A percentile compares a stretch with the other conserved stretches of the same genome.
These are phyloP conservation scores for Sebastes steindachneri DNA, from an alignment of 2,797 vertebrate species.

Conservation along the genomic window DNA sequence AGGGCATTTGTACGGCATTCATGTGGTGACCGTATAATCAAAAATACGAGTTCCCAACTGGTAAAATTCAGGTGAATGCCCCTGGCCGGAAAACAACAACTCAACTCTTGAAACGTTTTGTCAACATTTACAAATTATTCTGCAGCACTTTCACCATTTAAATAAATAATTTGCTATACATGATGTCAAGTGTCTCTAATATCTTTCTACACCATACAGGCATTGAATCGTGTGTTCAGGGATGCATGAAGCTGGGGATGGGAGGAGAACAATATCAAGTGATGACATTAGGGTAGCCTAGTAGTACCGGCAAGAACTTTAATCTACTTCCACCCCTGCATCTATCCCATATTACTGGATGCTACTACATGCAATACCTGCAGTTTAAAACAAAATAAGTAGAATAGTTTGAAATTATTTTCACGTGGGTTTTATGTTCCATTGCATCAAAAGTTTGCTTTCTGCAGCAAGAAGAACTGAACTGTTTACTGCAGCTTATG, in stretches of 20 bases:
- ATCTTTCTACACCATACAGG: neutral
- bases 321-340: neutral
- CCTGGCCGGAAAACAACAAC: neutral
- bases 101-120: neutral
- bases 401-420: neutral
- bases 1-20: too few relatives aligned
- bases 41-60: too few relatives aligned
- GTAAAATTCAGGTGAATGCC: neutral
- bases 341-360: neutral
- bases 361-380: neutral
- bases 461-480: neutral
- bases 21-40: too few relatives aligned
- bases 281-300: neutral
- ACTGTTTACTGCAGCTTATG: neutral
- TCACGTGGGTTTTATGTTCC: neutral
- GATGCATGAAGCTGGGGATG: neutral
- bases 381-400: neutral
- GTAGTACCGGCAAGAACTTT: neutral
- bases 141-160: neutral
- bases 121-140: neutral
- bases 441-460: neutral
- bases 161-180: neutral
- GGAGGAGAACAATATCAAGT: neutral
- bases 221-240: neutral
- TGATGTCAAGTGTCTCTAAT: neutral